Base-by-base conservation (phyloP, 2,888 invertebrate genomes). In the Dasypolia templi region DNA sequence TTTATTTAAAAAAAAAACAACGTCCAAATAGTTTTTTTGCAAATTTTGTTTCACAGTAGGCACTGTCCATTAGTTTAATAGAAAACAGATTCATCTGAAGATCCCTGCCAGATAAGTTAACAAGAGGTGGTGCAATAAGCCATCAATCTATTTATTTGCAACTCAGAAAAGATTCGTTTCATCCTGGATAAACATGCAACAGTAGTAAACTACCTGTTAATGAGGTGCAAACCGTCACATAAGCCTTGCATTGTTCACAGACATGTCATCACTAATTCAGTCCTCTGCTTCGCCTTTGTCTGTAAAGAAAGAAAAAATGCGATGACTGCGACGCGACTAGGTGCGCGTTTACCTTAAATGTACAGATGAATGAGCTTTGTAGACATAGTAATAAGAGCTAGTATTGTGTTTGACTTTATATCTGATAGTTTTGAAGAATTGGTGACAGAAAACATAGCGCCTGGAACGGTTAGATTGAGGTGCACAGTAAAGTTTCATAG, bases 221-320 rank as follows among this genome's bases (percentile, higher is more conserved):
- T 72, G 77, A 84, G 62, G 65, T 67, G 75, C 63, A 67, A 68
- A 61, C n/a, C 46, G 51, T 56, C 53, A 66, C 55, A 53, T 53
- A 22, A n/a, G 29, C 11, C 39, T 19, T 46, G 58, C 62, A 69
- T 81, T 82, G 81, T 82, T 77, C 44, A 44, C 64, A 63, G 44
- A 53, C n/a, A 71, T 59, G 68, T 71, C 77, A 77, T 82, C 73
- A 69, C 65, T 84, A 71, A 82, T 82, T 81, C 81, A 84, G 49
- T 17, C 39, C 58, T 26, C 46, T 32, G 65, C 46, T 29, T 14
- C 53, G 42, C 64, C 51, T 80, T 80, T 82, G 84, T 81, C 42
- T 71, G 81, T 70, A 46, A 67, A 35, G n/a, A n/a, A n/a, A n/a
- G n/a, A n/a, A n/a, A n/a, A n/a, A n/a, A n/a, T n/a, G n/a, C n/a